These are phyloP conservation scores for Tinea trinotella DNA, from an alignment of 2,888 invertebrate species.

Conservation along the genomic window DNA sequence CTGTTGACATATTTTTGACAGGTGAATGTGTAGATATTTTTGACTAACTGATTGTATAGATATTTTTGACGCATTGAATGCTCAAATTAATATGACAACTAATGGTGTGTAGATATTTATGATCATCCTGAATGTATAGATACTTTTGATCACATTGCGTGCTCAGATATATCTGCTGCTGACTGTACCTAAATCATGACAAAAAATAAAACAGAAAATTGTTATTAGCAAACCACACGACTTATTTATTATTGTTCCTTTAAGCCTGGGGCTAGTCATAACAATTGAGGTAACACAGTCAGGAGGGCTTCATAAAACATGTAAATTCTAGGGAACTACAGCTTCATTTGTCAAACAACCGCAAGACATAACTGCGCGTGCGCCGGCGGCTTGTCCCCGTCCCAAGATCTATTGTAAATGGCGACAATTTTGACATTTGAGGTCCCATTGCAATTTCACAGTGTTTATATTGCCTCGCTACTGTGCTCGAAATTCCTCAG, in stretches of 20 bases:
- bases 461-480: slow-evolving; percentile 32
- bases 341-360: slow-evolving; percentile 64
- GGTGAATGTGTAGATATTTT: too few relatives aligned
- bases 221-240: too few relatives aligned
- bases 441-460: slow-evolving; percentile 37
- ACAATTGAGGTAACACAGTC: slow-evolving; percentile 28
- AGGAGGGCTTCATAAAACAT: slow-evolving; percentile 22
- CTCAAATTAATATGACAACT: too few relatives aligned
- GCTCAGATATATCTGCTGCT: too few relatives aligned
- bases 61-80: too few relatives aligned
- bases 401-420: slow-evolving; percentile 32
- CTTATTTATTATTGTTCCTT: slow-evolving; percentile 1
- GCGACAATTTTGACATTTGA: slow-evolving; percentile 52
- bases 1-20: too few relatives aligned
- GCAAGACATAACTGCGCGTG: slow-evolving; percentile 25
- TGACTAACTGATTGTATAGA: too few relatives aligned
- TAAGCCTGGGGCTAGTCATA: background rate
- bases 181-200: too few relatives aligned
- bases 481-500: slow-evolving; percentile 39
- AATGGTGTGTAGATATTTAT: too few relatives aligned
- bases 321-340: slow-evolving; percentile 29
- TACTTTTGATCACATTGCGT: too few relatives aligned
- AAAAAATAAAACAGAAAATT: too few relatives aligned
- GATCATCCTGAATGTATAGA: too few relatives aligned
- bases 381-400: slow-evolving; percentile 4